Evolutionary conservation across 1,140 invertebrate species (phyloP).

Genomic region (Pachyrhynchus sulphureomaculatus): DNA sequence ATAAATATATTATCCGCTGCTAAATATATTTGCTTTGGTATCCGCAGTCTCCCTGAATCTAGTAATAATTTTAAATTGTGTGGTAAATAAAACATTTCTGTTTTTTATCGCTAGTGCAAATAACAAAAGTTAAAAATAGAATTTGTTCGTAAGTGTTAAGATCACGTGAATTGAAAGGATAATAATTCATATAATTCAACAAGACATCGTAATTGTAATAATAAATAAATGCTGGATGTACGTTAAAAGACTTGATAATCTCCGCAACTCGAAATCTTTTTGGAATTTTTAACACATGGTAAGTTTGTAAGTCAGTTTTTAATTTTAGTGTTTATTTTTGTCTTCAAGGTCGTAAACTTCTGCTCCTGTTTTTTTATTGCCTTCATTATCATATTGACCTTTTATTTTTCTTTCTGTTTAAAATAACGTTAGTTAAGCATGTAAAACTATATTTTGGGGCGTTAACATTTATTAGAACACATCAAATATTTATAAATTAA

Average conservation of each 20-base stretch:
- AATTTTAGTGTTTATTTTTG: background rate
- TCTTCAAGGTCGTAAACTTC: slow-evolving; percentile 1
- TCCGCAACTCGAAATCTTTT: background rate
- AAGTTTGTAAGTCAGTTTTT: slow-evolving; percentile 8
- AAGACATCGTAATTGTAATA: slow-evolving; percentile 5
- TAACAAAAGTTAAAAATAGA: slow-evolving; percentile 13
- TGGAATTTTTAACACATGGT: slow-evolving; percentile 11
- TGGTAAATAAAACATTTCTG: slow-evolving; percentile 14
- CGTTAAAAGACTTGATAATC: background rate
- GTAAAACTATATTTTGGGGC: too few species aligned
- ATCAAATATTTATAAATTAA: too few species aligned
- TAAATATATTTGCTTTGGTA: background rate
- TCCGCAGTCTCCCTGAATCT: background rate
- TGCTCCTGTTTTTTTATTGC: background rate
- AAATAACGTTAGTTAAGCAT: too few species aligned
- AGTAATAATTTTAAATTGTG: slow-evolving; percentile 4
- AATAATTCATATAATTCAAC: too few species aligned
- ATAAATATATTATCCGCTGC: background rate
- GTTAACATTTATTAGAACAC: too few species aligned
- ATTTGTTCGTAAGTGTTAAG: slow-evolving; percentile 10
- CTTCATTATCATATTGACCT: slow-evolving; percentile 5
- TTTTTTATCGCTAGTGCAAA: slow-evolving; percentile 19
- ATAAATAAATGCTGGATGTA: slow-evolving; percentile 10
- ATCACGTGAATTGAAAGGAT: slow-evolving; percentile 9
- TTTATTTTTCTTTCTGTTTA: too few species aligned